A percentile compares a stretch with the other conserved stretches of the same genome.
Conservation (phyloP, 2,113 vertebrate genomes). For the Macquaria australasica region DNA sequence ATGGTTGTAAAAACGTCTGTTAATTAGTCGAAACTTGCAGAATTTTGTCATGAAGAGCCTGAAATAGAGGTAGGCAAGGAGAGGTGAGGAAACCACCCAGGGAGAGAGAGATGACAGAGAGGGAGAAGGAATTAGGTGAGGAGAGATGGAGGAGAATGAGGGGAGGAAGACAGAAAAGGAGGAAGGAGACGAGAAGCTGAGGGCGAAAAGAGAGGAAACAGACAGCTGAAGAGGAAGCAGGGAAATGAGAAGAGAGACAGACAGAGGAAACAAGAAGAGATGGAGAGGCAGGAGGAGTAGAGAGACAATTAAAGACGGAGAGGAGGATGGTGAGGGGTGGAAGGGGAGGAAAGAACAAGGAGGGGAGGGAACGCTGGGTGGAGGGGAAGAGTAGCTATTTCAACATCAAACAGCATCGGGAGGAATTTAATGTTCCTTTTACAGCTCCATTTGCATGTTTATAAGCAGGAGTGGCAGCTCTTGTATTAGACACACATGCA, state of each 20-base stretch:
- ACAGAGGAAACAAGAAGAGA: slow-evolving; percentile 22
- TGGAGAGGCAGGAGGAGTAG: neutral
- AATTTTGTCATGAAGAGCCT: neutral
- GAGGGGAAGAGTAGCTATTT: slow-evolving; percentile 37
- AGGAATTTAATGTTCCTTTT: slow-evolving; percentile 65
- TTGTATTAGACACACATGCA: slow-evolving; percentile 8
- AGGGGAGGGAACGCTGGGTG: neutral
- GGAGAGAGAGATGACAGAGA: neutral
- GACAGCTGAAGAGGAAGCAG: neutral
- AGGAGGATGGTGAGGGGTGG: neutral
- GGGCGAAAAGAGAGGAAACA: neutral
- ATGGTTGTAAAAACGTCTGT: neutral
- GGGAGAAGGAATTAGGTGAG: neutral
- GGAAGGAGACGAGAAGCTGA: neutral
- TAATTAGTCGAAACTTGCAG: neutral
- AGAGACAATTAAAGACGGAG: slow-evolving; percentile 22
- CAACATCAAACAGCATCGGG: slow-evolving; percentile 65
- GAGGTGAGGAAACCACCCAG: neutral
- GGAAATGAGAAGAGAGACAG: neutral
- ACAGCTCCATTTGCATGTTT: slow-evolving; percentile 70
- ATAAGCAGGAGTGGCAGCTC: slow-evolving; percentile 59
- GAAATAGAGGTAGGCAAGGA: neutral
- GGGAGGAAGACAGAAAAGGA: neutral
- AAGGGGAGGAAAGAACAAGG: neutral
- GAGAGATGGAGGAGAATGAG: neutral